Evolutionary conservation across 2,797 vertebrate genomes (phyloP), one percentile per base, ranked within the genome.

Genomic region (Scolopax rusticola): DNA sequence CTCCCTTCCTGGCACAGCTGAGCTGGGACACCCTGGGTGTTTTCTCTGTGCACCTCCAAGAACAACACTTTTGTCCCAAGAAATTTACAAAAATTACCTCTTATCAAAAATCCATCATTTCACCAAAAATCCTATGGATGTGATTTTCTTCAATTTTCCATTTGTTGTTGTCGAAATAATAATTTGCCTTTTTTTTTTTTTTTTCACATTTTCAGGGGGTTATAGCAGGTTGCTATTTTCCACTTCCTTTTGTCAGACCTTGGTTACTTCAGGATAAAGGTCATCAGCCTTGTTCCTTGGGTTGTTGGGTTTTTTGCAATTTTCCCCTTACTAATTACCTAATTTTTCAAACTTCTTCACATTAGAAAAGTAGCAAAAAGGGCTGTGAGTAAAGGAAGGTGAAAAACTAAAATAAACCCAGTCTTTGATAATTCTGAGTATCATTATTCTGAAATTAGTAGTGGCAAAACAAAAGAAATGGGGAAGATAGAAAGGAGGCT

Each of bases 21-120:
- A 16, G n/a, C 63, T 19, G 1, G 20, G 38, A 74, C 3, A 4
- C 9, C 2, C 0, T 4, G 14, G 25, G 3, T 1, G 0, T 48
- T 53, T 70, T 59, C 43, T 54, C 21, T 50, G 14, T 12, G 33
- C 53, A 48, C 32, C 64, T 61, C 33, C 61, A 64, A 50, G 51
- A 45, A 20, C 59, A 47, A 14, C 15, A 7, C 4, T 74, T 93
- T 30, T 56, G 57, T 71, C 74, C 74, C 70, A 67, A 61, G 47
- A 53, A 78, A 70, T 74, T 41, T 33, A 4, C 50, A 65, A 48
- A 10, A 59, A n/a, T 74, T 84, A 68, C 33, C 7, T 30, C 25
- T 61, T 69, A 57, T 40, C 51, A 80, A 70, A 90, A 77, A 57
- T 16, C 61, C 70, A 51, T 47, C 47, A 12, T 71, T 84, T 84